Evolutionary conservation across 1,140 invertebrate genomes (phyloP), one percentile per base, ranked within the genome.

Genomic region (Leptinotarsa defecta): DNA sequence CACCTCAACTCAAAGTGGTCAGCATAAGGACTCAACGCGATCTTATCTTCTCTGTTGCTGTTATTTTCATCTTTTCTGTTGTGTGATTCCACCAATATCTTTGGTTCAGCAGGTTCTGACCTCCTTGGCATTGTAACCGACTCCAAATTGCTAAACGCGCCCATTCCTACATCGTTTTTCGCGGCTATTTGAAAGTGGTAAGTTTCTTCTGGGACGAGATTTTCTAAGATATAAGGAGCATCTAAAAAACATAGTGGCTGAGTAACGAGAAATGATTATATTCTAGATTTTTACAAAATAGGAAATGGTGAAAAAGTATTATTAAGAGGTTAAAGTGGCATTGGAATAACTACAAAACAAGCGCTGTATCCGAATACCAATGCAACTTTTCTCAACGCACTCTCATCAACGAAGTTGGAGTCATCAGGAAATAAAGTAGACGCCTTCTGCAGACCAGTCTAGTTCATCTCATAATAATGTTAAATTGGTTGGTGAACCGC

Each of bases 101-200:
- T 87, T 0, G 91, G 91, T 77, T 88, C 86, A 52, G 89, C 87
- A 2, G 91, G 91, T 13, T 82, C 83, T 0, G 89, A 89, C 75
- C 87, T 80, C 71, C 87, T 86, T 0, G 90, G 89, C 89, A 90
- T 91, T 13, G 81, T 81, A 4, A 80, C 62, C 3, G 68, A 71
- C 61, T 79, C 78, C 19, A 71, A 73, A 68, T 82, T 87, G 20
- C 89, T 89, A 91, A 91, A 97, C 20, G 89, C 88, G 22, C 95
- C 94, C 17, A 90, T 83, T 15, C 95, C 96, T 3, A 96, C 95
- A 78, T 92, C 91, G 86, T 96, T 97, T 61, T 89, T 86, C 0
- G 94, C 95, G 4, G 93, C 91, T 84, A 98, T 96, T 74, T 92
- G 90, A 86, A 97, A 96, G 72, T 91, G 88, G 84, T 97, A 98